Evolutionary conservation across 2,113 vertebrate species (phyloP), one percentile per base, ranked within the genome.

Genomic region (Gallinago undulata): DNA sequence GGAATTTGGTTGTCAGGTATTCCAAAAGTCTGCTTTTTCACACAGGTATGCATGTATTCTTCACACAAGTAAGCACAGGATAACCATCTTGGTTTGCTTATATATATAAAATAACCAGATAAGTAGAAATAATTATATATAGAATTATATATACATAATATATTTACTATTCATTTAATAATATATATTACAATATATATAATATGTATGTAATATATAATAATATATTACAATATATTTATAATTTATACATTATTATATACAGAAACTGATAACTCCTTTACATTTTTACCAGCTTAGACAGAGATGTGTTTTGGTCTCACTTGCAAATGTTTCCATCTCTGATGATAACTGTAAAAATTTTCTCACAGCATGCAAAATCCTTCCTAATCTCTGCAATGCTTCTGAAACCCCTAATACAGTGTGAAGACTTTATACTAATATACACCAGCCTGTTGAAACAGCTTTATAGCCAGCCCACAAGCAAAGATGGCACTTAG

Each of bases 11-110:
- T 60, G 13, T 63, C 41, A 67, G 6, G 4, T 89, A 23, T 81
- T 95, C 50, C 41, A 37, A 12, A 95, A 70, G 10, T 70, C 60
- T 69, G 27, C 10, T 84, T 84, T 93, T 93, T 57, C 41, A n/a
- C 27, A 57, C 21, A 51, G 51, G n/a, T 19, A 19, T 57, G 6
- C 14, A 8, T 47, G 7, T 69, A 15, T 64, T 75, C 51, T 73
- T 89, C 35, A 43, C 68, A 77, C 4, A 69, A 19, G 55, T 59
- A 51, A 50, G 10, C 22, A 22, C 31, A 55, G 41, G 89, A 47
- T 62, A 69, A 50, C 33, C 31, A 31, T 24, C 24, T 67, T 43
- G 2, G 15, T 41, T 33, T 89, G 9, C 9, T 87, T 84, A 39
- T 68, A 10, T 45, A 5, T 60, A 56, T 84, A 39, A 82, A 91